These are phyloP conservation scores for Cyprinodon variegatus DNA, from an alignment of 2,113 vertebrate species.

Conservation along the genomic window DNA sequence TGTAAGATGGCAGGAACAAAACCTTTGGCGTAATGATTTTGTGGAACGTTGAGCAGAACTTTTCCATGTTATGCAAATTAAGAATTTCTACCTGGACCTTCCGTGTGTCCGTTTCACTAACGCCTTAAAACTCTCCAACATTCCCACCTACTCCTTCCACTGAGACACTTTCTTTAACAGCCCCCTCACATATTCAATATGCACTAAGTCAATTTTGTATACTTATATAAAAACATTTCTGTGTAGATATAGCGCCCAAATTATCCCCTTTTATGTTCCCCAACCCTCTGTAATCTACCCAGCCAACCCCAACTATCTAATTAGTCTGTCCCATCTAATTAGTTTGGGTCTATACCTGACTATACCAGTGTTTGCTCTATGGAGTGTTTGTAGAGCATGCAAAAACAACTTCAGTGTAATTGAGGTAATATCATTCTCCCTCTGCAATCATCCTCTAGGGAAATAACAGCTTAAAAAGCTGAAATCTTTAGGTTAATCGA, in stretches of 20 bases:
- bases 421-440: neutral
- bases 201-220: too few relatives aligned
- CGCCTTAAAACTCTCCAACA: too few relatives aligned
- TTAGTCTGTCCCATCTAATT: too few relatives aligned
- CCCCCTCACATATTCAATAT: too few relatives aligned
- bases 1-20: neutral
- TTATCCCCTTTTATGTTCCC: too few relatives aligned
- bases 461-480: neutral
- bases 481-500: conserved; percentile 1
- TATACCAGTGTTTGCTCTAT: neutral
- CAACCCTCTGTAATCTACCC: neutral
- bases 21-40: too few relatives aligned
- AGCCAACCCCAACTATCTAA: neutral
- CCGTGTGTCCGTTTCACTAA: neutral
- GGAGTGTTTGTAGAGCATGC: neutral
- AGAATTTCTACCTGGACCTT: neutral
- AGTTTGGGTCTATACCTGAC: too few relatives aligned
- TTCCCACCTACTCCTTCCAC: too few relatives aligned
- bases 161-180: too few relatives aligned
- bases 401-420: neutral
- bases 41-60: too few relatives aligned
- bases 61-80: neutral
- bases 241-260: too few relatives aligned
- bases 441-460: neutral
- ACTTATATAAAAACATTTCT: too few relatives aligned